These are phyloP conservation scores for Eristalis pertinax DNA, from an alignment of 2,888 invertebrate species.

Conservation along the genomic window DNA sequence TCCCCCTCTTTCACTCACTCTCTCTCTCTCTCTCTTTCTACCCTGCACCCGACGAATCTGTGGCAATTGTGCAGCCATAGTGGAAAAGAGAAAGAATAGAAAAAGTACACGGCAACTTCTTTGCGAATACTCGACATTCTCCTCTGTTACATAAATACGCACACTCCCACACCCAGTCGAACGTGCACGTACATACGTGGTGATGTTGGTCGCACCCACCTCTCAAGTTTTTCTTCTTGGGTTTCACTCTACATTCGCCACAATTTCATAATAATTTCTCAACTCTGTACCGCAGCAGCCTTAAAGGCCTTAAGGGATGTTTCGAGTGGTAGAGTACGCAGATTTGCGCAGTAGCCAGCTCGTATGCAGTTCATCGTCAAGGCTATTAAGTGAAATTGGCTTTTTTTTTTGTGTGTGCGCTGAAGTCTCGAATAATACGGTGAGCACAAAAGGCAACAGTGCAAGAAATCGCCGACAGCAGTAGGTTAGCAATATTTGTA, in stretches of 20 bases:
- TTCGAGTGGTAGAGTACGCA: conserved; percentile 18
- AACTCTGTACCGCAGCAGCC: conserved; percentile 31
- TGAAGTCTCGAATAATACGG: conserved; percentile 5
- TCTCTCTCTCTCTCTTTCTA: background rate
- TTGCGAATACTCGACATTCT: conserved; percentile 35
- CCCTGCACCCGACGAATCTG: conserved; percentile 3
- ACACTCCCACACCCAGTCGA: background rate
- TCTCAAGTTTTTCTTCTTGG: conserved; percentile 22
- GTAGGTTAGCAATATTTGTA: background rate
- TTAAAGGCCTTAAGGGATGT: conserved; percentile 48
- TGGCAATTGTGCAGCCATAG: conserved; percentile 21
- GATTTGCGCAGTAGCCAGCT: conserved; percentile 16
- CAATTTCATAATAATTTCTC: conserved; percentile 48
- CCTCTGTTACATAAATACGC: conserved; percentile 27
- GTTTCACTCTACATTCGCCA: conserved; percentile 9
- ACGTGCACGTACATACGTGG: background rate
- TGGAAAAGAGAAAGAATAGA: background rate
- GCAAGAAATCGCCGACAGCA: background rate
- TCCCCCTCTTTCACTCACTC: background rate
- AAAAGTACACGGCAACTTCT: conserved; percentile 4
- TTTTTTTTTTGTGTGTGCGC: background rate
- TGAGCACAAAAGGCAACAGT: conserved; percentile 22
- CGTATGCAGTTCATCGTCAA: conserved; percentile 34
- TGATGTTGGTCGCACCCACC: conserved; percentile 30
- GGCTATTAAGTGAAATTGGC: conserved; percentile 36